Percentiles rank a stretch among this genome's conserved stretches.
phyloP scores from a whole-genome alignment of 1,140 invertebrate species.

The Calliopsis andreniformis region DNA sequence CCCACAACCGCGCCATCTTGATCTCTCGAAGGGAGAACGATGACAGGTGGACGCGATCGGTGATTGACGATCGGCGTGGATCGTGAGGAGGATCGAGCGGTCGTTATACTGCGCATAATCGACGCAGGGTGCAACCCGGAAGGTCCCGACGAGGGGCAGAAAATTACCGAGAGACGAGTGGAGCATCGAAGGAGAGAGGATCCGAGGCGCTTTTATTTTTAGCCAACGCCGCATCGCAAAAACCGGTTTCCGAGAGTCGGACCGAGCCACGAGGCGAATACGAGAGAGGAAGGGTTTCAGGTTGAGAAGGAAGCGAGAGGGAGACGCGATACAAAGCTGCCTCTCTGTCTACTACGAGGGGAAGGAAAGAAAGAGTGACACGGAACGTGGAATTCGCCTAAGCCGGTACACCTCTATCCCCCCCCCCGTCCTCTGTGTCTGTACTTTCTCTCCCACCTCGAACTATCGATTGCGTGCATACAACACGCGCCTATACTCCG shows the following conservation, averaged over 20 bases:
- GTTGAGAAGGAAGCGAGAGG: constrained; percentile 31
- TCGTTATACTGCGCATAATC: neutral
- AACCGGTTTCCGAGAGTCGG: constrained; percentile 71
- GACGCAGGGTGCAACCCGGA: constrained; percentile 9
- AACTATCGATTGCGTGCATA: constrained; percentile 57
- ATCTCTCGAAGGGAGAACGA: constrained; percentile 15
- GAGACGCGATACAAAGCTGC: constrained; percentile 36
- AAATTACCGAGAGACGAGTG: constrained; percentile 32
- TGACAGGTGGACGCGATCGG: constrained; percentile 47
- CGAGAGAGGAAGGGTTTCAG: constrained; percentile 52
- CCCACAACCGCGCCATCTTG: constrained; percentile 10
- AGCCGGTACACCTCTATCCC: constrained; percentile 46
- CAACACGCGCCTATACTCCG: constrained; percentile 28
- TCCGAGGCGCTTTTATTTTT: constrained; percentile 68
- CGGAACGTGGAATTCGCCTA: constrained; percentile 58
- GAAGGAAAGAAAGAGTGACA: constrained; percentile 41
- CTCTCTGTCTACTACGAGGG: neutral
- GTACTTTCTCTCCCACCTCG: constrained; percentile 30
- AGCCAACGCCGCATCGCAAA: constrained; percentile 62
- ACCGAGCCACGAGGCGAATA: constrained; percentile 49
- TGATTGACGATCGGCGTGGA: constrained; percentile 28
- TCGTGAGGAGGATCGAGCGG: constrained; percentile 2
- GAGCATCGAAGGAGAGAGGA: constrained; percentile 31
- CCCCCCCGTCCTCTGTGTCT: neutral
- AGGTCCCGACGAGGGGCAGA: constrained; percentile 14